Evolutionary conservation across 2,113 vertebrate species (phyloP).

Genomic region (Kryptolebias marmoratus): DNA sequence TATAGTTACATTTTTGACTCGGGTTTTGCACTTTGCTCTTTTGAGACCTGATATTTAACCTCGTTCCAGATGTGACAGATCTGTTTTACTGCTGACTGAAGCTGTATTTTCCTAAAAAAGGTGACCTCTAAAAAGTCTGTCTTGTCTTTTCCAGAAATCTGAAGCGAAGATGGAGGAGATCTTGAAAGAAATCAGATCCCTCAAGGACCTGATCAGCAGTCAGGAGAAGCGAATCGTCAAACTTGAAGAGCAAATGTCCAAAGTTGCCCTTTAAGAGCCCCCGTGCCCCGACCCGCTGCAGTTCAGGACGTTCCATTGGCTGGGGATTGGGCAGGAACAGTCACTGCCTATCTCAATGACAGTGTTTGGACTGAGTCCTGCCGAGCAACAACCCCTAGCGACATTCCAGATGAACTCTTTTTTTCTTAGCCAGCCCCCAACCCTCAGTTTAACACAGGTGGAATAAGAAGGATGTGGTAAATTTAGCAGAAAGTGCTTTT

Average conservation of each 20-base stretch:
- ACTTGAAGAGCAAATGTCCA: slow-evolving; percentile 95
- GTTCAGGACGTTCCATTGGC: slow-evolving; percentile 80
- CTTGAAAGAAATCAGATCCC: slow-evolving; percentile 93
- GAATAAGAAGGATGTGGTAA: slow-evolving; percentile 66
- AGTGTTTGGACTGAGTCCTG: slow-evolving; percentile 77
- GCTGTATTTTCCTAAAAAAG: background rate
- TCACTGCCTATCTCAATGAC: slow-evolving; percentile 81
- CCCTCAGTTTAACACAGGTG: slow-evolving; percentile 75
- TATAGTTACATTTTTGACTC: too few relatives aligned
- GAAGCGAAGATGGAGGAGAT: slow-evolving; percentile 96
- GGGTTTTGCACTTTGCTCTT: too few relatives aligned
- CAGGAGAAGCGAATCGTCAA: slow-evolving; percentile 95
- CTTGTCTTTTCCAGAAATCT: slow-evolving; percentile 82
- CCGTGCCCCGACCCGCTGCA: slow-evolving; percentile 55
- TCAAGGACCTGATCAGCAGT: slow-evolving; percentile 92
- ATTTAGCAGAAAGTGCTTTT: slow-evolving; percentile 61
- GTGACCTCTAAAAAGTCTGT: slow-evolving; percentile 12
- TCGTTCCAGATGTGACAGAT: too few relatives aligned
- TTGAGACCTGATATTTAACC: too few relatives aligned
- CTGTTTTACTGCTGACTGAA: background rate
- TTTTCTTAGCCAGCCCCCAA: slow-evolving; percentile 73
- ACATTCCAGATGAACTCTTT: slow-evolving; percentile 84
- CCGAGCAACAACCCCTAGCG: slow-evolving; percentile 72
- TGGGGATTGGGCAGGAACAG: slow-evolving; percentile 71
- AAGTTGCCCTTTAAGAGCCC: slow-evolving; percentile 86